A percentile compares a stretch with the other conserved stretches of the same genome.
Evolutionary conservation across 2,888 invertebrate species (phyloP).

Genomic region (Trichopoda pennipes): DNA sequence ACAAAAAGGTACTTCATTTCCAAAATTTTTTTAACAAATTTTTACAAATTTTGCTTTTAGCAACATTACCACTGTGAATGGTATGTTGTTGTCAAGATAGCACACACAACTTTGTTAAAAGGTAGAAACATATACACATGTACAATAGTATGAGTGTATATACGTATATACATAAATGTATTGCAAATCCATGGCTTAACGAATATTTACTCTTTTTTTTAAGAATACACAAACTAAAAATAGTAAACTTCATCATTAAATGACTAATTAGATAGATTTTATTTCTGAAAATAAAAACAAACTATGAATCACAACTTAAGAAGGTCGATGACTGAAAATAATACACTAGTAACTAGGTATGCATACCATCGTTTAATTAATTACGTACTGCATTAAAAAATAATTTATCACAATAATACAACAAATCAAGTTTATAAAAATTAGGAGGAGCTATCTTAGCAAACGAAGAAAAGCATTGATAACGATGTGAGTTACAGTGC

Average conservation of each 20-base stretch:
- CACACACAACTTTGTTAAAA: too few species aligned
- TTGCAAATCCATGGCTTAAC: too few species aligned
- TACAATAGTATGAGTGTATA: too few species aligned
- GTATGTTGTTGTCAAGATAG: too few species aligned
- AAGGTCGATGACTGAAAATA: constrained; percentile 20
- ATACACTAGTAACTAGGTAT: not conserved
- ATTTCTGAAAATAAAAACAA: constrained; percentile 15
- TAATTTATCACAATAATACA: constrained; percentile 4
- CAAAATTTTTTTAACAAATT: too few species aligned
- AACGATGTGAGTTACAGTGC: too few species aligned
- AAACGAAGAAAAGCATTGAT: not conserved
- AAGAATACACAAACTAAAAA: constrained; percentile 15
- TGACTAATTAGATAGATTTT: not conserved
- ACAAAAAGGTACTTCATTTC: too few species aligned
- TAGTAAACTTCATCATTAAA: constrained; percentile 16
- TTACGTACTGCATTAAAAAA: not conserved
- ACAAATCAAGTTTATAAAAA: constrained; percentile 20
- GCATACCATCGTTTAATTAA: constrained; percentile 2
- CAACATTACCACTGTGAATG: too few species aligned
- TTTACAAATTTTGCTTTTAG: too few species aligned
- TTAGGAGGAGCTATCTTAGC: not conserved
- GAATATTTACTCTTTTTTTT: not conserved
- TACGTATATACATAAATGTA: too few species aligned
- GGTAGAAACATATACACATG: too few species aligned
- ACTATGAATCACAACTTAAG: constrained; percentile 36